Conservation (phyloP, 2,113 vertebrate genomes). For the Percopsis transmontana region DNA sequence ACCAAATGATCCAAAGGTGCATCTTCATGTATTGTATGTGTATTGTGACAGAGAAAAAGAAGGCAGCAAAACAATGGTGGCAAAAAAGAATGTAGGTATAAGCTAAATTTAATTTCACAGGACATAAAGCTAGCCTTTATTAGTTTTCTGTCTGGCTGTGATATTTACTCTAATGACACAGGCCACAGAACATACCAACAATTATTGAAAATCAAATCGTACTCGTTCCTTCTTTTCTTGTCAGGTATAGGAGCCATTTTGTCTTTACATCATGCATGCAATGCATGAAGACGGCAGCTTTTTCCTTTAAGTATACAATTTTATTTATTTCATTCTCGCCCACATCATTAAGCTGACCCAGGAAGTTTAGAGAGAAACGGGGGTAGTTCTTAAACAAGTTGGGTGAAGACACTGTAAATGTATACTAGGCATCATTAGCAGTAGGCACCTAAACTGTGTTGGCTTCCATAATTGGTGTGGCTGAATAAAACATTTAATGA, state of each 20-base stretch:
- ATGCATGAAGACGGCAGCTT: no score
- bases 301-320: constrained; percentile 6
- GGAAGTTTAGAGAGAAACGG: constrained; percentile 26
- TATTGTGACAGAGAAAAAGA: constrained; percentile 25
- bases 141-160: constrained; percentile 41
- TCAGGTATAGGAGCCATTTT: constrained; percentile 33
- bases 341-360: constrained; percentile 31
- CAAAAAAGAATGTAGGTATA: constrained; percentile 39
- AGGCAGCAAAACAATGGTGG: constrained; percentile 42
- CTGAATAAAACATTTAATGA: constrained; percentile 64
- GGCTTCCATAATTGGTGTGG: constrained; percentile 42
- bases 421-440: constrained; percentile 53
- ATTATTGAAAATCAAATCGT: constrained; percentile 62
- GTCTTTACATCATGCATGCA: not conserved
- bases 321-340: constrained; percentile 5
- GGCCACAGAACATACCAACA: constrained; percentile 40
- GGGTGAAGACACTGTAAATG: constrained; percentile 41
- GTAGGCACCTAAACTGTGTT: constrained; percentile 37
- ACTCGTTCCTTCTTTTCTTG: constrained; percentile 1
- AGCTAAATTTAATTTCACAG: constrained; percentile 76
- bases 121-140: constrained; percentile 74
- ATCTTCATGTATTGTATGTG: constrained; percentile 29
- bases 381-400: no score
- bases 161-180: constrained; percentile 52
- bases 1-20: constrained; percentile 44